These are phyloP conservation scores for Lycocerus yunnanus DNA, from an alignment of 2,888 invertebrate species.

Conservation along the genomic window DNA sequence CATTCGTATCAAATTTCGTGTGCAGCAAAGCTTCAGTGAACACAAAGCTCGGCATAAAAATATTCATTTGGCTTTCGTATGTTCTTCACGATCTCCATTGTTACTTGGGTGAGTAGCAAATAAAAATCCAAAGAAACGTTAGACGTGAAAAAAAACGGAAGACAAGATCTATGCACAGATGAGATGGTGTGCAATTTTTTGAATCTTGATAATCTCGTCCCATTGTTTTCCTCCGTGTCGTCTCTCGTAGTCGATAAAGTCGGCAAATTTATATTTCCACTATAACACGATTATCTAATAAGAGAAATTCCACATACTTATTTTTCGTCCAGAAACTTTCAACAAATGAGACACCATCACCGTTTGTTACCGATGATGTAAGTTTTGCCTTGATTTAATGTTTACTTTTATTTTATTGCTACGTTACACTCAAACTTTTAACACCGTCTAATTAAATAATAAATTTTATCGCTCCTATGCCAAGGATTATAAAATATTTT, in stretches of 20 bases:
- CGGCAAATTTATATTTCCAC: background rate
- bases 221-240: background rate
- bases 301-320: background rate
- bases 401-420: background rate
- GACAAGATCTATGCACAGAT: constrained; percentile 5
- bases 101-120: constrained; percentile 13
- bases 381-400: background rate
- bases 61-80: constrained; percentile 14
- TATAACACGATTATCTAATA: background rate
- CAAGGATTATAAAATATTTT: background rate
- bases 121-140: constrained; percentile 20
- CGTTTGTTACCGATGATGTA: background rate
- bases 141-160: constrained; percentile 24
- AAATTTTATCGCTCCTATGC: background rate
- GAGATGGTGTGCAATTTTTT: constrained; percentile 10
- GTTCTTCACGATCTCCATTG: constrained; percentile 24
- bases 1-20: constrained; percentile 26
- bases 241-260: background rate
- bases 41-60: constrained; percentile 19
- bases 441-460: background rate
- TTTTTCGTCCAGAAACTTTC: background rate
- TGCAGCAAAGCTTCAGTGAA: constrained; percentile 22
- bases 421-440: background rate
- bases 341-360: background rate
- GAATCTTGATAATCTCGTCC: constrained; percentile 3